phyloP scores from a whole-genome alignment of 2,113 vertebrate genomes.

The Gnathonemus echidnorhynchus region DNA sequence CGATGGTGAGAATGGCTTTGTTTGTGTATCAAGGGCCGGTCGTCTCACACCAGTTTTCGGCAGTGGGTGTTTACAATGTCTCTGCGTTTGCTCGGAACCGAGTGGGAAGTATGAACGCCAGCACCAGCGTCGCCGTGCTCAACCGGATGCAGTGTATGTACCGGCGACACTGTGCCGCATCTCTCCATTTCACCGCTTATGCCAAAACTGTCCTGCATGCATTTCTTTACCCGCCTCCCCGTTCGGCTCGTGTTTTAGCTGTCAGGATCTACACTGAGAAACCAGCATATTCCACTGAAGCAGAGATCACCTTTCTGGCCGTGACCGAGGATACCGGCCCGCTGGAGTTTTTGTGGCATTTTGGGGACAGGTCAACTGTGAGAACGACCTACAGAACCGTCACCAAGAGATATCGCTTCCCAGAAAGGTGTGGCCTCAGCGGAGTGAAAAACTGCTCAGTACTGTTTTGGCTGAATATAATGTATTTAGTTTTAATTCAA shows the following conservation, averaged over 20 bases:
- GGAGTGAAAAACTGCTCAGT: neutral
- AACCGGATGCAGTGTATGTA: constrained; percentile 37
- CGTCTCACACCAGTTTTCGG: constrained; percentile 25
- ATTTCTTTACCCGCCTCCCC: neutral
- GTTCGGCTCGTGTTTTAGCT: constrained; percentile 28
- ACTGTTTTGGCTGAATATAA: neutral
- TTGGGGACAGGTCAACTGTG: constrained; percentile 55
- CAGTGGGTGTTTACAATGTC: constrained; percentile 9
- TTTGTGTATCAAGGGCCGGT: constrained; percentile 27
- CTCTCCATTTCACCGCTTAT: neutral
- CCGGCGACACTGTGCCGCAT: neutral
- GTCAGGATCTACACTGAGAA: constrained; percentile 56
- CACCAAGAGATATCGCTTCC: constrained; percentile 49
- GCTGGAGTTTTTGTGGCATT: constrained; percentile 63
- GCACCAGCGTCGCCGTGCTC: constrained; percentile 20
- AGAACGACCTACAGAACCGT: constrained; percentile 49
- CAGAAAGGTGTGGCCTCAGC: constrained; percentile 50
- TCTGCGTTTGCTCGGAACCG: constrained; percentile 26
- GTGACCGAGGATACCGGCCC: constrained; percentile 37
- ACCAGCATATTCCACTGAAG: constrained; percentile 54
- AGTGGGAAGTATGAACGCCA: neutral
- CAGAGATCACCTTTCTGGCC: constrained; percentile 55
- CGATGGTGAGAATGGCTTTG: neutral
- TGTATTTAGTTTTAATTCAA: neutral
- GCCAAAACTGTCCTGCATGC: neutral